phyloP scores from a whole-genome alignment of 2,797 vertebrate genomes.

The Hozukius guyotensis region DNA sequence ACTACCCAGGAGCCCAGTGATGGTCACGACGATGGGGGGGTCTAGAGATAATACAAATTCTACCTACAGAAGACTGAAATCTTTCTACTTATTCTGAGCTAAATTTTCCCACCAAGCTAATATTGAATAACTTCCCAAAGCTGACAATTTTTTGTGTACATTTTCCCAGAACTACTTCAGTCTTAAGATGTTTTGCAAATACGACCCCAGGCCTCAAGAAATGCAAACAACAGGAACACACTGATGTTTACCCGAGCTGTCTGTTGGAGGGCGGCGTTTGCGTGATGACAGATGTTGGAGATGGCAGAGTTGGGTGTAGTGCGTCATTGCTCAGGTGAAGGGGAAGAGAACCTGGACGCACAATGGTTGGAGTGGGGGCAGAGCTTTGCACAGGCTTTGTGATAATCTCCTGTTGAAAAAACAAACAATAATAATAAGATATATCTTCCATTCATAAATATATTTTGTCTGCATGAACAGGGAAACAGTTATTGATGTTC shows the following conservation, averaged over 20 bases:
- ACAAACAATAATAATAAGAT: not conserved
- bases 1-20: not conserved
- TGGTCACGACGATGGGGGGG: too few relatives aligned
- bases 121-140: not conserved
- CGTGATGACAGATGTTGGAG: slow-evolving; percentile 98
- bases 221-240: not conserved
- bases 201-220: not conserved
- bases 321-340: slow-evolving; percentile 92
- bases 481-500: not conserved
- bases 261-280: slow-evolving; percentile 96
- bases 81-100: not conserved
- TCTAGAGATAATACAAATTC: not conserved
- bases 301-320: slow-evolving; percentile 93
- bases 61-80: not conserved
- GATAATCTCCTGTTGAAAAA: slow-evolving; percentile 84
- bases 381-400: slow-evolving; percentile 87
- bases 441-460: not conserved
- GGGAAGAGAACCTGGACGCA: slow-evolving; percentile 94
- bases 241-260: slow-evolving; percentile 88
- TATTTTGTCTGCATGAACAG: not conserved
- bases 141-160: not conserved
- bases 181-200: slow-evolving; percentile 1
- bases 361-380: slow-evolving; percentile 93
- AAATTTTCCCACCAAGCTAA: not conserved
- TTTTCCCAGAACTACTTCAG: not conserved